phyloP scores from a whole-genome alignment of 2,797 vertebrate genomes.

The Sebastiscus tertius region DNA sequence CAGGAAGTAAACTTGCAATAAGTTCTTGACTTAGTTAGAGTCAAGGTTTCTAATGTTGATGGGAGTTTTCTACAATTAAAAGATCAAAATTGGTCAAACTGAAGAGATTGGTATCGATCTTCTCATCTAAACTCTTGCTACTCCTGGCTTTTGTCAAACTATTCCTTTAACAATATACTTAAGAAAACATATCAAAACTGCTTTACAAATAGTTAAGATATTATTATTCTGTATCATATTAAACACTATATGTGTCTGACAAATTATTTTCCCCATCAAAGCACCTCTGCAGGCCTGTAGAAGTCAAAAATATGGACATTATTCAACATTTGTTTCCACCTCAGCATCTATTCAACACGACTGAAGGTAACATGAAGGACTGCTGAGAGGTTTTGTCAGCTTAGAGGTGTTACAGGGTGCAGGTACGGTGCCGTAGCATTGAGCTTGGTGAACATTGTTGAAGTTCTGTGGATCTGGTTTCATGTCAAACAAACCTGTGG shows the following conservation, averaged over 20 bases:
- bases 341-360: background rate
- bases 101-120: background rate
- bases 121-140: background rate
- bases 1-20: background rate
- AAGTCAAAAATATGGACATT: background rate
- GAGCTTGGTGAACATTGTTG: background rate
- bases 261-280: background rate
- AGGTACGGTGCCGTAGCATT: background rate
- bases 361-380: background rate
- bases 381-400: background rate
- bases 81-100: background rate
- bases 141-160: background rate
- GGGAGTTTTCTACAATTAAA: background rate
- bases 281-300: background rate
- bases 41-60: background rate
- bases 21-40: background rate
- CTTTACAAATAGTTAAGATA: background rate
- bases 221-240: background rate
- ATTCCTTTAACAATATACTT: background rate
- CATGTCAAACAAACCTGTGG: slow-evolving; percentile 79
- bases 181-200: background rate
- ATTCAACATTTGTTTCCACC: background rate
- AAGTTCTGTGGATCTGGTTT: background rate
- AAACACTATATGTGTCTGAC: background rate
- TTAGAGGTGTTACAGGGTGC: background rate